Conservation (phyloP, 2,113 vertebrate species). For the Turdus rufiventris region DNA sequence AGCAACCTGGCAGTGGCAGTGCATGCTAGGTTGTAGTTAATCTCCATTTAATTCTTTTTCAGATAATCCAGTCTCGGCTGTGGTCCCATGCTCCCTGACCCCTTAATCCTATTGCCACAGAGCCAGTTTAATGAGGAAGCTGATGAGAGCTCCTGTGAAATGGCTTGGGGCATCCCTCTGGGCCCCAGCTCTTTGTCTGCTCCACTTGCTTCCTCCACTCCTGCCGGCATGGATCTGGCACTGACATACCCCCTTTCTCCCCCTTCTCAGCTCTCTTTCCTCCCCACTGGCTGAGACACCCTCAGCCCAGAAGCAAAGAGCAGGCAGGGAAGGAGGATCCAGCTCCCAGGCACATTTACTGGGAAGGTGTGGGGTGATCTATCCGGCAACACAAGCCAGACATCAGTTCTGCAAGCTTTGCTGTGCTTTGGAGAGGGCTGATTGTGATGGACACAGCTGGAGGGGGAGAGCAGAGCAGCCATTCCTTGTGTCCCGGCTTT, state of each 20-base stretch:
- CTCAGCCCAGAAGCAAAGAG: neutral
- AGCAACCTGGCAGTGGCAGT: neutral
- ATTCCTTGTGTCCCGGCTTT: rapidly evolving
- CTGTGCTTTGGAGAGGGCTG: neutral
- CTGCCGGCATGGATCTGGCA: neutral
- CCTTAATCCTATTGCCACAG: slow-evolving; percentile 38
- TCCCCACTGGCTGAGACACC: neutral
- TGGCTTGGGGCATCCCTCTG: neutral
- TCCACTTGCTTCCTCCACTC: neutral
- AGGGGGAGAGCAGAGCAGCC: neutral
- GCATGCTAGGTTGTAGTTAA: slow-evolving; percentile 5
- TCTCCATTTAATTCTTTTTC: slow-evolving; percentile 56
- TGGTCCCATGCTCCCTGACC: slow-evolving; percentile 24
- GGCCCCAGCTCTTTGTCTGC: neutral
- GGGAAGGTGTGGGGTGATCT: neutral
- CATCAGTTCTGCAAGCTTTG: neutral
- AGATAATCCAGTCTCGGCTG: slow-evolving; percentile 35
- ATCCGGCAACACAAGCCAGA: neutral
- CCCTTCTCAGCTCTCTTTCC: neutral
- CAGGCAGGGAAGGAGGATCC: neutral
- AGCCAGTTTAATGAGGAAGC: slow-evolving; percentile 20
- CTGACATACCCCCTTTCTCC: neutral
- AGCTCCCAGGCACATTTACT: neutral
- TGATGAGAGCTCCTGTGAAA: neutral
- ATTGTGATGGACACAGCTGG: rapidly evolving